Evolutionary conservation across 2,797 vertebrate species (phyloP).

Genomic region (Danio tinwini): DNA sequence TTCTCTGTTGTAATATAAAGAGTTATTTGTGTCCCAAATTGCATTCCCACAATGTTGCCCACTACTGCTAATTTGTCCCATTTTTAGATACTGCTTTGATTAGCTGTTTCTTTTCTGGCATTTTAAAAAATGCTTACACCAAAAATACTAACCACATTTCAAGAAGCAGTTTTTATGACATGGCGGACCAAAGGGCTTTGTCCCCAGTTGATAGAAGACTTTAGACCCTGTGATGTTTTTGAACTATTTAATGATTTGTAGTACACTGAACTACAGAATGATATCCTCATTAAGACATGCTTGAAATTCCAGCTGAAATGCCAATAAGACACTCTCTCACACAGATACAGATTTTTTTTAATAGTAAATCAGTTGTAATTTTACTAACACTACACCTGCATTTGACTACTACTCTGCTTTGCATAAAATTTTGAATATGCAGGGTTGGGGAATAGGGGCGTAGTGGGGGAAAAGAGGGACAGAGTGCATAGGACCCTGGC

Average conservation of each 20-base stretch:
- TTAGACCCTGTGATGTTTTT: slow-evolving; percentile 20
- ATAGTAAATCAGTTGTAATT: too few species aligned
- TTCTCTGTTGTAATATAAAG: not conserved
- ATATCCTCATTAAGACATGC: slow-evolving; percentile 34
- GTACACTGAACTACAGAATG: slow-evolving; percentile 33
- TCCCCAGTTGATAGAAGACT: slow-evolving; percentile 1
- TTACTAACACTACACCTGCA: too few species aligned
- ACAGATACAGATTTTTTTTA: slow-evolving; percentile 1
- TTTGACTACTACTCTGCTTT: too few species aligned
- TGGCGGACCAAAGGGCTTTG: not conserved
- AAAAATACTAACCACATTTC: slow-evolving; percentile 13
- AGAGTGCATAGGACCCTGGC: too few species aligned
- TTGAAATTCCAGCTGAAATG: slow-evolving; percentile 37
- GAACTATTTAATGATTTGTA: slow-evolving; percentile 39
- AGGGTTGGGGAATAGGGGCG: too few species aligned
- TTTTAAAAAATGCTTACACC: not conserved
- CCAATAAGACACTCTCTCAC: slow-evolving; percentile 20
- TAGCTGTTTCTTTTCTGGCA: not conserved
- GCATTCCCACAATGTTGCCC: not conserved
- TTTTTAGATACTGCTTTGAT: slow-evolving; percentile 1
- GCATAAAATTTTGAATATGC: too few species aligned
- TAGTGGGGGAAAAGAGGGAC: too few species aligned
- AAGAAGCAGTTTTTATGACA: not conserved
- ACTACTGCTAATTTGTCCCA: slow-evolving; percentile 4
- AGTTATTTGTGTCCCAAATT: not conserved